Conservation (phyloP, 1,140 invertebrate species). For the Helicoverpa armigera region DNA sequence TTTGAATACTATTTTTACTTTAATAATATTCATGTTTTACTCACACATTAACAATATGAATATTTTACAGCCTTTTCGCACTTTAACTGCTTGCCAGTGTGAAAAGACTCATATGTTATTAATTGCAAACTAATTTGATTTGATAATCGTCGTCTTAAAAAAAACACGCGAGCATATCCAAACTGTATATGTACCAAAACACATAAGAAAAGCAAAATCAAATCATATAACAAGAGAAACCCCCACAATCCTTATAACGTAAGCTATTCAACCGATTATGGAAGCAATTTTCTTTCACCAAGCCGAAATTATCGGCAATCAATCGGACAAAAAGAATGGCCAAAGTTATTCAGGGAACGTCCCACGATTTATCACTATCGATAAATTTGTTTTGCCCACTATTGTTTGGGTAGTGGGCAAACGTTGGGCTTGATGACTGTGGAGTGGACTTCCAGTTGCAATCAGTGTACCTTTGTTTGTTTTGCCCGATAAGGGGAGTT, state of each 20-base stretch:
- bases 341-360: slow-evolving; percentile 71
- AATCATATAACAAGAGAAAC: slow-evolving; percentile 31
- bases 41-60: no score
- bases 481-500: background rate
- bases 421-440: slow-evolving; percentile 55
- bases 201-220: background rate
- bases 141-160: no score
- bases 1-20: no score
- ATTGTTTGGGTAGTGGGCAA: slow-evolving; percentile 64
- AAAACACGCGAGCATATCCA: no score
- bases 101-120: no score
- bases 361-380: slow-evolving; percentile 70
- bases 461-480: slow-evolving; percentile 34
- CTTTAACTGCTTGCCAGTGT: background rate
- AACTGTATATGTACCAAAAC: no score
- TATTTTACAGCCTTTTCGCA: background rate
- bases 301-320: slow-evolving; percentile 77
- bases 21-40: no score
- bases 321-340: slow-evolving; percentile 78
- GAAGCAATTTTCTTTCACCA: slow-evolving; percentile 69
- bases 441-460: slow-evolving; percentile 47
- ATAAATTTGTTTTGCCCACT: slow-evolving; percentile 67
- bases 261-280: slow-evolving; percentile 38
- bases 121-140: no score
- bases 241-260: slow-evolving; percentile 35